phyloP scores from a whole-genome alignment of 2,888 invertebrate species.

The Thecocarcelia acutangulata region DNA sequence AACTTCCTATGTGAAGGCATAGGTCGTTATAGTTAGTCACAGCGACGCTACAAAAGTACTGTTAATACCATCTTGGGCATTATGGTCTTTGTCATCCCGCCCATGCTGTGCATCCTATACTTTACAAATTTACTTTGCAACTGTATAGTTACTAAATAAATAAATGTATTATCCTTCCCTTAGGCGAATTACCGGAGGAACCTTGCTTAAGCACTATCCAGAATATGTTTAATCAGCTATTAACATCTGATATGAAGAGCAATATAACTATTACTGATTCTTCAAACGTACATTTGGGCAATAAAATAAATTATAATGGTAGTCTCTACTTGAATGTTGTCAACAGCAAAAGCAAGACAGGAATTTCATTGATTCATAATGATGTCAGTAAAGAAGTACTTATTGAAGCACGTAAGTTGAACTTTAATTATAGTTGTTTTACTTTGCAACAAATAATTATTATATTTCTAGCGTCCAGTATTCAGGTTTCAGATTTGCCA shows the following conservation, averaged over 20 bases:
- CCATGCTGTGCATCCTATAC: no score
- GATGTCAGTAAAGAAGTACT: slow-evolving; percentile 12
- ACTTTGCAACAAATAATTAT: background rate
- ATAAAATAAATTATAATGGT: slow-evolving; percentile 82
- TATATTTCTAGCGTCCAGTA: slow-evolving; percentile 14
- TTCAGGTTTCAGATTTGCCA: slow-evolving; percentile 48
- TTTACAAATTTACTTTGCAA: no score
- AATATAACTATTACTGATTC: slow-evolving; percentile 81
- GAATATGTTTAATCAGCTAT: slow-evolving; percentile 18
- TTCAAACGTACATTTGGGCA: slow-evolving; percentile 82
- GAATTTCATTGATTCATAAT: background rate
- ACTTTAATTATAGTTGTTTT: background rate
- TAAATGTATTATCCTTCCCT: background rate
- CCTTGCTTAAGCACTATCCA: slow-evolving; percentile 4
- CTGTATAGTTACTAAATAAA: no score
- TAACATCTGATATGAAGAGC: slow-evolving; percentile 64
- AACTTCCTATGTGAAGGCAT: no score
- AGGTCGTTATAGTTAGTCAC: no score
- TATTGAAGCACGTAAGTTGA: slow-evolving; percentile 45
- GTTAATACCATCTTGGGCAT: no score
- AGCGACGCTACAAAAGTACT: no score
- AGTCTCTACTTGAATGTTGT: slow-evolving; percentile 75
- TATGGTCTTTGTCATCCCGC: no score
- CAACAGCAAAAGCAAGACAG: slow-evolving; percentile 9
- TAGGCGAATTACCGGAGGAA: background rate